Conservation (phyloP, 2,888 invertebrate genomes). For the Toxonevra muliebris region DNA sequence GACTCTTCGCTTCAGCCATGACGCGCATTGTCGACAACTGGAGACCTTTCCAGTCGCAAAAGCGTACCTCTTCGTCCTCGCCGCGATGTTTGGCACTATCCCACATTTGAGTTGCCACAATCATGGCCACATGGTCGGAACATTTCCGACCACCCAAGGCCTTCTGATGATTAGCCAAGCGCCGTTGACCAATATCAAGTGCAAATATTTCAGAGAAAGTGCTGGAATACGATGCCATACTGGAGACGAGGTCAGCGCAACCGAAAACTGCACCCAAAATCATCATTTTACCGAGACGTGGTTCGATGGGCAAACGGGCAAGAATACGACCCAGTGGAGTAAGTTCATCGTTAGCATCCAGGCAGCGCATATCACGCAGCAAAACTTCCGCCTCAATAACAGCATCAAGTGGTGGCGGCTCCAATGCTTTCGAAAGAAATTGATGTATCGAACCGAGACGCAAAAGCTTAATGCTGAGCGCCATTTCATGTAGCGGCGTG, state of each 20-base stretch:
- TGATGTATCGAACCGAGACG: constrained; percentile 91
- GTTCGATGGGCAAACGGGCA: constrained; percentile 95
- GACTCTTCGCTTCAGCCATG: constrained; percentile 88
- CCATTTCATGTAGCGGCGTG: constrained; percentile 94
- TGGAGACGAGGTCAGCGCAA: constrained; percentile 89
- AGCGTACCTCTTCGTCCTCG: constrained; percentile 79
- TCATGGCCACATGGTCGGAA: constrained; percentile 95
- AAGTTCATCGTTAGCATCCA: constrained; percentile 86
- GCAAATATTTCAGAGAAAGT: constrained; percentile 96
- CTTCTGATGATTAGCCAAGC: constrained; percentile 85
- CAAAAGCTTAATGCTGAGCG: constrained; percentile 86
- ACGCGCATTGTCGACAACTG: constrained; percentile 89
- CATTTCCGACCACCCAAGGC: constrained; percentile 85
- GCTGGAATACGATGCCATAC: constrained; percentile 94
- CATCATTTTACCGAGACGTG: constrained; percentile 96
- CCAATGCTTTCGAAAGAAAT: constrained; percentile 94
- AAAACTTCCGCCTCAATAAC: constrained; percentile 96
- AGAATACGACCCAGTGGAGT: constrained; percentile 94
- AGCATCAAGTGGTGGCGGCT: constrained; percentile 96
- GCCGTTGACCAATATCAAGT: constrained; percentile 76
- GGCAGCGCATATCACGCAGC: constrained; percentile 86
- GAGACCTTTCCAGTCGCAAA: constrained; percentile 92
- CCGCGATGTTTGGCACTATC: constrained; percentile 74
- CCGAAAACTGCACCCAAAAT: constrained; percentile 92
- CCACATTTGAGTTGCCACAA: constrained; percentile 91